Evolutionary conservation across 2,113 vertebrate genomes (phyloP).

Genomic region (Amblyornis subalaris): DNA sequence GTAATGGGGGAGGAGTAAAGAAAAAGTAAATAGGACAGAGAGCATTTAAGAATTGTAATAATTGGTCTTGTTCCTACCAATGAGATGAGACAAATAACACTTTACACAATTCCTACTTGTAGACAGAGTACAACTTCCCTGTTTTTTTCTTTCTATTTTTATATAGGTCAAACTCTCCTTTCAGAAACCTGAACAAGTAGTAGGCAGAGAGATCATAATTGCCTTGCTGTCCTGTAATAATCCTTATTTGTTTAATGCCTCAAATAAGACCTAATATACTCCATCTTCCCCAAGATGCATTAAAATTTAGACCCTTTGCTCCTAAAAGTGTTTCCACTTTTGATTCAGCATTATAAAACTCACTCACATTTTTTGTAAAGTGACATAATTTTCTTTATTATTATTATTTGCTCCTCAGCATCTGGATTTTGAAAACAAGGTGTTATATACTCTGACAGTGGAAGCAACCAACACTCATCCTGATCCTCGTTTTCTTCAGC

Average conservation of each 20-base stretch:
- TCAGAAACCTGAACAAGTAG: neutral
- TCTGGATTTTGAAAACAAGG: constrained; percentile 93
- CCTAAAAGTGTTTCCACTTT: neutral
- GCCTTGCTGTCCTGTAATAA: neutral
- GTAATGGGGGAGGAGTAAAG: neutral
- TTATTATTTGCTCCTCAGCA: constrained; percentile 70
- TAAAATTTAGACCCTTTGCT: neutral
- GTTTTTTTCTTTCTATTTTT: neutral
- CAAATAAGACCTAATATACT: neutral
- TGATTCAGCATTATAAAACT: neutral
- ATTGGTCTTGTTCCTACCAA: neutral
- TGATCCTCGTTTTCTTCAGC: constrained; percentile 84
- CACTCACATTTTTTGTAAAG: neutral
- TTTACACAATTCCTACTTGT: neutral
- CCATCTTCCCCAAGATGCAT: neutral
- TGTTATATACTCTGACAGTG: constrained; percentile 84
- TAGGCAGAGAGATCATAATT: neutral
- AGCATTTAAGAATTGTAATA: neutral
- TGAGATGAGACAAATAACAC: neutral
- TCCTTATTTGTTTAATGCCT: neutral
- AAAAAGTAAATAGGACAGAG: neutral
- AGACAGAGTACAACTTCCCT: neutral
- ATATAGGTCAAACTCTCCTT: neutral
- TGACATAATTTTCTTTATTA: neutral
- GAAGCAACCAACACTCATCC: constrained; percentile 89